These are phyloP conservation scores for Cebidichthys violaceus DNA, from an alignment of 2,113 vertebrate species.

Conservation along the genomic window DNA sequence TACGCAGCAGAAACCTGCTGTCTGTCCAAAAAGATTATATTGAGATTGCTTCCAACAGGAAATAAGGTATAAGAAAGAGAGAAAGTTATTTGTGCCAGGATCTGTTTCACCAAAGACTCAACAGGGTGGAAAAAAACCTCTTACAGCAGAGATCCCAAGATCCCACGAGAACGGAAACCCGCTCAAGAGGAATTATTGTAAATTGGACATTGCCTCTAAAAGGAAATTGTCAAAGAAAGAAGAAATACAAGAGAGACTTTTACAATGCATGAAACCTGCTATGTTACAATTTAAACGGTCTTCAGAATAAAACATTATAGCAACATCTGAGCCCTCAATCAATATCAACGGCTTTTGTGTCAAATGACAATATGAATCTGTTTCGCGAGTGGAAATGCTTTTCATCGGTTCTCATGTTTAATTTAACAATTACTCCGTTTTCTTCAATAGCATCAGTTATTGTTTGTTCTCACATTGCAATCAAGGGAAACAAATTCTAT, in stretches of 20 bases:
- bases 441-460: slow-evolving; percentile 44
- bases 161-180: slow-evolving; percentile 69
- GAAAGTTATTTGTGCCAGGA: slow-evolving; percentile 48
- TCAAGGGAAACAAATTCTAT: slow-evolving; percentile 51
- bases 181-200: slow-evolving; percentile 76
- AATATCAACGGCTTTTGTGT: slow-evolving; percentile 40
- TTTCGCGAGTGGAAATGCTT: slow-evolving; percentile 20
- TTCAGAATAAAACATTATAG: slow-evolving; percentile 27
- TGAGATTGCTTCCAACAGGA: slow-evolving; percentile 26
- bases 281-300: slow-evolving; percentile 24
- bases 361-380: slow-evolving; percentile 45
- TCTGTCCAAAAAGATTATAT: slow-evolving; percentile 27
- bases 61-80: slow-evolving; percentile 24
- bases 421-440: slow-evolving; percentile 44
- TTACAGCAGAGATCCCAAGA: slow-evolving; percentile 50
- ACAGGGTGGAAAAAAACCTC: slow-evolving; percentile 57
- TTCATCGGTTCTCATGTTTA: slow-evolving; percentile 39
- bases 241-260: slow-evolving; percentile 5
- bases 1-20: not conserved
- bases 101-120: slow-evolving; percentile 61
- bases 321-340: slow-evolving; percentile 51
- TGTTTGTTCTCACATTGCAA: slow-evolving; percentile 42
- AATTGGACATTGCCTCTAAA: slow-evolving; percentile 70
- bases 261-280: not conserved
- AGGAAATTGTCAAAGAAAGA: slow-evolving; percentile 58